Percentiles rank a stretch among this genome's conserved stretches.
phyloP scores from a whole-genome alignment of 37 sponge, comb jelly and placozoan genomes.

The Axinella damicornis region DNA sequence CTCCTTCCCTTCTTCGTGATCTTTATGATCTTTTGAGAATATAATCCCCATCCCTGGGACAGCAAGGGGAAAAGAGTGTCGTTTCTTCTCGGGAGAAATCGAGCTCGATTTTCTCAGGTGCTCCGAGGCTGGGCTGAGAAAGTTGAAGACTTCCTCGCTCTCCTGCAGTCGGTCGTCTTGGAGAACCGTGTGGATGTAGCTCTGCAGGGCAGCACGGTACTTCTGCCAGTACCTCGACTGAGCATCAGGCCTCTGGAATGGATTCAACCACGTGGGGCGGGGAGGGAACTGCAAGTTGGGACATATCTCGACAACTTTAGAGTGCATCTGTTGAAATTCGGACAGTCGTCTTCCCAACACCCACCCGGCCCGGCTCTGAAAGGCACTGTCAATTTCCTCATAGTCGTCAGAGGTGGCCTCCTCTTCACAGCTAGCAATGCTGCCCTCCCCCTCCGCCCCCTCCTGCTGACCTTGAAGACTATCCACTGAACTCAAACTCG shows the following conservation, averaged over 20 bases:
- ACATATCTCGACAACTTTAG: conserved; percentile 52
- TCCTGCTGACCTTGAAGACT: background rate
- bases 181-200: conserved; percentile 55
- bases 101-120: conserved; percentile 29
- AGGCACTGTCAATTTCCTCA: background rate
- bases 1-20: conserved; percentile 19
- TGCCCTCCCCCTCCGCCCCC: background rate
- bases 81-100: conserved; percentile 11
- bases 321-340: conserved; percentile 86
- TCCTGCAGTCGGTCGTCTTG: conserved; percentile 54
- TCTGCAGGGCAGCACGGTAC: conserved; percentile 50
- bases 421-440: conserved; percentile 15
- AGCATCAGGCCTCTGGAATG: conserved; percentile 27
- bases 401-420: background rate
- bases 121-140: conserved; percentile 78
- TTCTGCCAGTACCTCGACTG: conserved; percentile 60
- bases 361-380: conserved; percentile 71
- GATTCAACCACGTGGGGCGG: conserved; percentile 39
- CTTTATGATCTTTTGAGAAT: conserved; percentile 17
- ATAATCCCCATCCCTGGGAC: conserved; percentile 1
- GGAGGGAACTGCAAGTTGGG: conserved; percentile 54
- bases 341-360: conserved; percentile 68
- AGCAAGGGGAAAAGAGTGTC: conserved; percentile 17
- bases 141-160: conserved; percentile 81
- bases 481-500: too few relatives aligned